Conservation (phyloP, 2,797 vertebrate species). For the Malacoraja senta region DNA sequence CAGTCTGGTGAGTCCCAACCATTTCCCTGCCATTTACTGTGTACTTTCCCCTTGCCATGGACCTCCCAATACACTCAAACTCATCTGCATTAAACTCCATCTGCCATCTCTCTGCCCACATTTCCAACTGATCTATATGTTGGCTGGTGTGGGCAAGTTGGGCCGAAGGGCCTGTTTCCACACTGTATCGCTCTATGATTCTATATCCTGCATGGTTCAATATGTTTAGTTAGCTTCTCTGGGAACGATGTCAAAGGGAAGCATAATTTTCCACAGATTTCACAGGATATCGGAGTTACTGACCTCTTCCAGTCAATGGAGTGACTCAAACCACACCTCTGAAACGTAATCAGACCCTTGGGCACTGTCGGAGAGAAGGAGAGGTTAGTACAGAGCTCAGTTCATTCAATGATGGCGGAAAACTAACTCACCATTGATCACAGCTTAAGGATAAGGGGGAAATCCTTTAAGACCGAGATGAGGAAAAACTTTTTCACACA, state of each 20-base stretch:
- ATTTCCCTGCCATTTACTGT: too few relatives aligned
- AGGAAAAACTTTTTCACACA: too few relatives aligned
- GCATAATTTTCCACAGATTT: slow-evolving; percentile 39
- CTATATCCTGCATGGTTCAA: not conserved
- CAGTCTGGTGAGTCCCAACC: too few relatives aligned
- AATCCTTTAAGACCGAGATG: too few relatives aligned
- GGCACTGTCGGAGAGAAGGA: not conserved
- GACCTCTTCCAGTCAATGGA: not conserved
- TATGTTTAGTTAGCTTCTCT: not conserved
- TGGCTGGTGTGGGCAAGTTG: not conserved
- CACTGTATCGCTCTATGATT: too few relatives aligned
- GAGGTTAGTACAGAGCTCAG: not conserved
- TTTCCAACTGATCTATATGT: too few relatives aligned
- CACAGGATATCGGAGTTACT: slow-evolving; percentile 42
- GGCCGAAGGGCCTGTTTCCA: not conserved
- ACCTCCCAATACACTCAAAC: too few relatives aligned
- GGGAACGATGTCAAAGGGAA: not conserved
- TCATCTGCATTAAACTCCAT: too few relatives aligned
- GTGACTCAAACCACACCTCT: slow-evolving; percentile 43
- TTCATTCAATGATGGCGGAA: not conserved
- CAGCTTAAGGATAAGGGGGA: too few relatives aligned
- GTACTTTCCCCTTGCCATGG: too few relatives aligned
- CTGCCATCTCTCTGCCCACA: too few relatives aligned
- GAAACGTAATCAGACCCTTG: slow-evolving; percentile 58
- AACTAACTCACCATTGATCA: too few relatives aligned